These are phyloP conservation scores for Beaufortia kweichowensis DNA, from an alignment of 2,113 vertebrate species.

Conservation along the genomic window DNA sequence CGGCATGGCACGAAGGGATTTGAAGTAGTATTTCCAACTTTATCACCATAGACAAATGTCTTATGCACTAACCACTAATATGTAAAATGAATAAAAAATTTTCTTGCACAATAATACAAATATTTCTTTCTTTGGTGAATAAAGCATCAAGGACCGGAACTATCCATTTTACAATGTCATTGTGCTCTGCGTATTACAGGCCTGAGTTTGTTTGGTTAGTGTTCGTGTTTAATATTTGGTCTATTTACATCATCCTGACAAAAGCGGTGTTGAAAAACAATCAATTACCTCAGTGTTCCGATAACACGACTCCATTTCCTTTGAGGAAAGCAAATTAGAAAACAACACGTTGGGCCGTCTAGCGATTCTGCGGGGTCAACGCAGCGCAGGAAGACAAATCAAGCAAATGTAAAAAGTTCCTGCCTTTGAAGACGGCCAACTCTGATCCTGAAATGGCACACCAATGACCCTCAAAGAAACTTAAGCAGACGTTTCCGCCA, in stretches of 20 bases:
- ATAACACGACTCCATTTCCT: slow-evolving; percentile 49
- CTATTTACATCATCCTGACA: slow-evolving; percentile 15
- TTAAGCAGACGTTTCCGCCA: slow-evolving; percentile 53
- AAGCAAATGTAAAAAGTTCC: slow-evolving; percentile 19
- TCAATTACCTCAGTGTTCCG: slow-evolving; percentile 51
- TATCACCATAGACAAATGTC: too few relatives aligned
- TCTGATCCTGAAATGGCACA: slow-evolving; percentile 1
- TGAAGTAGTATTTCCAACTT: too few relatives aligned
- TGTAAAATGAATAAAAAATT: too few relatives aligned
- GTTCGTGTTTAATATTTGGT: not conserved
- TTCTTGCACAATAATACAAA: too few relatives aligned
- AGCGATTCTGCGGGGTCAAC: slow-evolving; percentile 35
- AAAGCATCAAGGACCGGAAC: too few relatives aligned
- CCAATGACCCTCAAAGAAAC: slow-evolving; percentile 16
- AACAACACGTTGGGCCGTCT: slow-evolving; percentile 23
- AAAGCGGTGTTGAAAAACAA: slow-evolving; percentile 42
- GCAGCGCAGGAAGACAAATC: slow-evolving; percentile 26
- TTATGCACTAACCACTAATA: too few relatives aligned
- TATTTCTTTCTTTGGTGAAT: too few relatives aligned
- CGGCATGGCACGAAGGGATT: too few relatives aligned
- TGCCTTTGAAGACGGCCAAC: slow-evolving; percentile 3
- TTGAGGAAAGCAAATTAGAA: slow-evolving; percentile 51
- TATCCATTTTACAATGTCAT: too few relatives aligned
- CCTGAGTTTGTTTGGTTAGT: not conserved
- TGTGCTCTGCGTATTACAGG: not conserved